Conservation (phyloP, 2,797 vertebrate genomes). For the Parauchenoglanis punctatus region DNA sequence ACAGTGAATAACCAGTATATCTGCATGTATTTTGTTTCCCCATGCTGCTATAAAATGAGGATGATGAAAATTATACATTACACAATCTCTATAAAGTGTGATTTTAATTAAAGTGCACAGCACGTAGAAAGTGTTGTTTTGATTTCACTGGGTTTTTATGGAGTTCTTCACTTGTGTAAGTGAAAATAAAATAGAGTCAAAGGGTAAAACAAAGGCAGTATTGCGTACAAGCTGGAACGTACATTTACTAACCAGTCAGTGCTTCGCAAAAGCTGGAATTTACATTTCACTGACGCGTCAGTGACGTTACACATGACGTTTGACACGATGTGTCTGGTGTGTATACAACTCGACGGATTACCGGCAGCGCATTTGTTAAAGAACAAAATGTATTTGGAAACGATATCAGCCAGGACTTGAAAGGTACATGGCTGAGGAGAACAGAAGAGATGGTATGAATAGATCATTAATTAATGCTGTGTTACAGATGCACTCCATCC, state of each 20-base stretch:
- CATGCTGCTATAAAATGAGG: background rate
- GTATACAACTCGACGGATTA: background rate
- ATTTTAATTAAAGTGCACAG: background rate
- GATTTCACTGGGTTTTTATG: background rate
- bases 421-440: background rate
- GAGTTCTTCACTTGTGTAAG: background rate
- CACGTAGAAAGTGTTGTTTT: background rate
- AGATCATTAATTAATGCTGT: conserved; percentile 14
- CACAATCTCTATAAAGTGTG: background rate
- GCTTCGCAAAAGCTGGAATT: background rate
- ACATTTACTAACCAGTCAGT: background rate
- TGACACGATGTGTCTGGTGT: background rate
- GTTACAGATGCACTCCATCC: background rate
- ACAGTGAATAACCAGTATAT: background rate
- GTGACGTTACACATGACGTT: background rate
- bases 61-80: background rate
- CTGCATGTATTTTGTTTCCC: too few relatives aligned
- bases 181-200: background rate
- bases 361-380: background rate
- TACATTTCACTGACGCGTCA: too few relatives aligned
- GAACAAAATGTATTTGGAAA: background rate
- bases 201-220: background rate
- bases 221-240: background rate
- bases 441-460: background rate
- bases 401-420: background rate